Base-by-base conservation (phyloP, 2,797 vertebrate genomes). In the Serranus cabrilla region DNA sequence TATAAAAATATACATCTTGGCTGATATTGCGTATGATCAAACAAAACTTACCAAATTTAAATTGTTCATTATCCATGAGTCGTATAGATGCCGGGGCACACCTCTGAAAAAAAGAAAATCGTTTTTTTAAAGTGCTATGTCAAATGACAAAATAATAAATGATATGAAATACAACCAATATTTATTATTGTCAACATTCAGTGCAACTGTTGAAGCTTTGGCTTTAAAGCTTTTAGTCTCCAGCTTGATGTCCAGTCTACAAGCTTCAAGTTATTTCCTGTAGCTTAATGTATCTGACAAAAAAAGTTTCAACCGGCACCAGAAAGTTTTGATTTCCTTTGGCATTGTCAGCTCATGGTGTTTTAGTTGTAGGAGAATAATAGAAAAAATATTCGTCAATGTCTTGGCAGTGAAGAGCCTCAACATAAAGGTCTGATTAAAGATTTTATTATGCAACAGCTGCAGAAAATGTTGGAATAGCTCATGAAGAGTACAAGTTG, bases 81-180 rank as follows among this genome's bases (percentile, higher is more conserved):
- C 98, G 96, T 93, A 99, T 97, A 34, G 98, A 99, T 59, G 98
- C 98, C 50, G 98, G 98, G 86, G 98, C 97, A 95, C 98, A 99
- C 81, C 98, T 97, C 98, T 99, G 87, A 57, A 71, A 71, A 67
- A 55, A 0, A 45, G 27, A 65, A 31, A n/a, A n/a, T n/a, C n/a
- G 4, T 31, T 21, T 55, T 52, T 4, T 67, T 39, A 71, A 21
- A 62, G 0, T 21, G 16, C 4, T 13, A 27, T 1, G 8, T n/a
- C 1, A 27, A 51, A 55, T 40, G 3, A 27, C 0, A 11, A 11
- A 4, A 31, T 70, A 67, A 47, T 12, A 70, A 59, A 76, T 0
- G 8, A 55, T 68, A n/a, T 23, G 0, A 58, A 23, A 71, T 25
- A 45, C 7, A 14, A 27, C 1, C 5, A 16, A 16, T 11, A 50